Conservation (phyloP, 2,888 invertebrate species). For the Nephrotoma guestfalica region DNA sequence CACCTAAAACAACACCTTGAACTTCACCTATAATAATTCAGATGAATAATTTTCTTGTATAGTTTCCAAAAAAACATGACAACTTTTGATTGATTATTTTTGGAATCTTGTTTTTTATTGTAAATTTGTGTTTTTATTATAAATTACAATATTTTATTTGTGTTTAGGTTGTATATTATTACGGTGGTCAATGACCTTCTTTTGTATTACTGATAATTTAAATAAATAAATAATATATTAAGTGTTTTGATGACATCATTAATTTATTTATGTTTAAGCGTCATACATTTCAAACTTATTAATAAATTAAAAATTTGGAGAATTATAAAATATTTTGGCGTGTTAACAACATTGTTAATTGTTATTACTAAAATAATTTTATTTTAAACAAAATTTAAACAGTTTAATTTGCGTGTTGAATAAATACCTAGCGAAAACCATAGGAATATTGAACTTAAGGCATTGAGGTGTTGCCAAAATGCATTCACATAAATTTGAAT, state of each 20-base stretch:
- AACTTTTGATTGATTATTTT: neutral
- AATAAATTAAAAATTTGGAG: neutral
- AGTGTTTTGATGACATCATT: no score
- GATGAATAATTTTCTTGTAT: neutral
- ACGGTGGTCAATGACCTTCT: neutral
- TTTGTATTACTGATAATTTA: neutral
- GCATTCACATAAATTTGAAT: neutral
- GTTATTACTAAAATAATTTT: neutral
- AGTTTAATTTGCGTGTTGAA: neutral
- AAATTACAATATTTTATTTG: neutral
- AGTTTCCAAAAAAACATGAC: neutral
- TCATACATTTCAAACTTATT: neutral
- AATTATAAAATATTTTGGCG: neutral
- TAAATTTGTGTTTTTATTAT: neutral
- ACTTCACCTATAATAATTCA: neutral
- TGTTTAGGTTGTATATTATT: neutral
- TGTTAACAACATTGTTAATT: neutral
- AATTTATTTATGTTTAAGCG: no score
- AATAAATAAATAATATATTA: no score
- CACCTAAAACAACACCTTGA: neutral
- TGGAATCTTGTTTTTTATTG: neutral
- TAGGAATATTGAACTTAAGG: neutral
- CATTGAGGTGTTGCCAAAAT: neutral
- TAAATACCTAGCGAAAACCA: neutral
- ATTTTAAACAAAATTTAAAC: no score